These are phyloP conservation scores for Pammene fasciana DNA, from an alignment of 2,888 invertebrate species.

Conservation along the genomic window DNA sequence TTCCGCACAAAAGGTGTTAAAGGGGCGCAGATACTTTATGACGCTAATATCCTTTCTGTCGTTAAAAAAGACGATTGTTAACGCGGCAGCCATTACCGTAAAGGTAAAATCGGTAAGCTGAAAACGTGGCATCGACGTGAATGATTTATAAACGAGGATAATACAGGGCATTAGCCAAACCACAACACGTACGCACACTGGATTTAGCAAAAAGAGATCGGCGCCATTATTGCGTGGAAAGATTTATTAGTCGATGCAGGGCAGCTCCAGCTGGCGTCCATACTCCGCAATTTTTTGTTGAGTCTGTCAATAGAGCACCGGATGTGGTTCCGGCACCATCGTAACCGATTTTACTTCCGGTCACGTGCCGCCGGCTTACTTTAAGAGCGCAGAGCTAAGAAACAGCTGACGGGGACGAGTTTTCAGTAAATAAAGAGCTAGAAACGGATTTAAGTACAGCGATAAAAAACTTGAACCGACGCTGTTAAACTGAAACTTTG, in stretches of 20 bases:
- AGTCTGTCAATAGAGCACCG: conserved; percentile 53
- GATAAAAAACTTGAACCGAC: conserved; percentile 39
- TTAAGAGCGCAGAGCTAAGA: conserved; percentile 27
- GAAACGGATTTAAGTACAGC: conserved; percentile 37
- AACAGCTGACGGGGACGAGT: conserved; percentile 37
- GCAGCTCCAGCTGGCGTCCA: conserved; percentile 49
- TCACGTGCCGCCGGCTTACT: conserved; percentile 47
- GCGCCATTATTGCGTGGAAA: conserved; percentile 59
- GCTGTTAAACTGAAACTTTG: conserved; percentile 40
- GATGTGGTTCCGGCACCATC: conserved; percentile 50
- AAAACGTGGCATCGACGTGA: conserved; percentile 66
- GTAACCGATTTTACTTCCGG: conserved; percentile 53
- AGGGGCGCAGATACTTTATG: conserved; percentile 47
- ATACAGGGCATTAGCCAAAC: conserved; percentile 70
- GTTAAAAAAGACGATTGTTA: conserved; percentile 55
- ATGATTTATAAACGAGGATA: conserved; percentile 76
- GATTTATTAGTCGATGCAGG: conserved; percentile 61
- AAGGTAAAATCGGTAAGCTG: conserved; percentile 52
- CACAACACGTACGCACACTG: conserved; percentile 69
- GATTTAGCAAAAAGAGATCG: conserved; percentile 70
- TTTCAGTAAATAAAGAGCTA: conserved; percentile 33
- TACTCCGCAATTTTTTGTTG: conserved; percentile 54
- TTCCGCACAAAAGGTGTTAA: conserved; percentile 31
- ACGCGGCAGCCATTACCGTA: conserved; percentile 46
- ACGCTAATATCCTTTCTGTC: conserved; percentile 46